Evolutionary conservation across 2,888 invertebrate genomes (phyloP).

Genomic region (Yponomeuta malinellus): DNA sequence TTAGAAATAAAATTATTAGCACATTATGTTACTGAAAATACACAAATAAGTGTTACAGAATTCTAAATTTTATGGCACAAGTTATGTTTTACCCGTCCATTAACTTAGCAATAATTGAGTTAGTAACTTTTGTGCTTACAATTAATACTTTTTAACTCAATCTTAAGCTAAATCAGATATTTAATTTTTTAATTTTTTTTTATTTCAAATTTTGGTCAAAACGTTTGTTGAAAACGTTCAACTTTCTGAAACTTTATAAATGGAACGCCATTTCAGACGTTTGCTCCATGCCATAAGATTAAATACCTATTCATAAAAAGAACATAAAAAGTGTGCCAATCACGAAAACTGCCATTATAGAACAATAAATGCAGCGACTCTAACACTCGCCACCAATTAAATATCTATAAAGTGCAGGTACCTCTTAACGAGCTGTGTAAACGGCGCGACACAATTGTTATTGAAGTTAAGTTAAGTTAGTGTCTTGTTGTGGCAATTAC

Average conservation of each 20-base stretch:
- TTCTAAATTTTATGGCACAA: neutral
- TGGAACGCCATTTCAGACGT: neutral
- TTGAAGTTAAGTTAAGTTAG: neutral
- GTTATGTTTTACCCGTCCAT: neutral
- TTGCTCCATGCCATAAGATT: neutral
- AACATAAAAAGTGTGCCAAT: neutral
- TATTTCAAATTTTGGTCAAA: no score
- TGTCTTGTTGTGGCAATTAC: neutral
- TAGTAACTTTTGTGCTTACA: no score
- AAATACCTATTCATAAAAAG: constrained; percentile 1
- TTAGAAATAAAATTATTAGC: neutral
- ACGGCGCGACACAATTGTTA: constrained; percentile 6
- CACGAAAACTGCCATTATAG: neutral
- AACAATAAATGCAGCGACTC: neutral
- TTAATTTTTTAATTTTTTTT: no score
- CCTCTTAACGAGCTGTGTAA: constrained; percentile 5
- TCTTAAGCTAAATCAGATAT: no score
- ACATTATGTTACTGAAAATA: neutral
- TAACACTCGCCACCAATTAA: neutral
- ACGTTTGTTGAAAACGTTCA: no score
- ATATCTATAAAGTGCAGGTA: constrained; percentile 8
- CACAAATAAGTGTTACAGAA: neutral
- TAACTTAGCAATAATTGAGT: neutral
- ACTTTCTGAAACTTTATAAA: neutral
- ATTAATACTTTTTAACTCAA: no score